Percentiles rank a stretch among this genome's conserved stretches.
These are phyloP conservation scores for Heptranchias perlo DNA, from an alignment of 2,113 vertebrate genomes.

Conservation along the genomic window DNA sequence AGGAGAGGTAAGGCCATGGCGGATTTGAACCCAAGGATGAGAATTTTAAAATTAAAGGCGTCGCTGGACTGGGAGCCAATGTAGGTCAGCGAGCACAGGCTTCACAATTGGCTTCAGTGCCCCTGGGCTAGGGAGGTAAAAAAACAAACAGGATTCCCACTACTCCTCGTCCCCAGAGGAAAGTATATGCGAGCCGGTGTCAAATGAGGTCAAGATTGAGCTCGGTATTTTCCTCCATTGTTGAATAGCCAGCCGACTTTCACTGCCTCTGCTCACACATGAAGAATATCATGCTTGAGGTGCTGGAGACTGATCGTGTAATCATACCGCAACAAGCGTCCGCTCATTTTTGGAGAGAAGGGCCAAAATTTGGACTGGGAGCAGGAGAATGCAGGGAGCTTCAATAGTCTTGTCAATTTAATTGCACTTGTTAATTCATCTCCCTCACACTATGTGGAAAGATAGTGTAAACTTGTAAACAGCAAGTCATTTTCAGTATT, in stretches of 20 bases:
- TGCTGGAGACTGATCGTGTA: neutral
- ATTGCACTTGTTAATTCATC: too few species aligned
- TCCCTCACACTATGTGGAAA: neutral
- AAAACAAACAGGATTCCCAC: too few species aligned
- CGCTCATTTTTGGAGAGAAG: neutral
- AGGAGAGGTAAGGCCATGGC: neutral
- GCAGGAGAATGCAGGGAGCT: neutral
- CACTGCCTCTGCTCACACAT: neutral
- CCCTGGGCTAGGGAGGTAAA: too few species aligned
- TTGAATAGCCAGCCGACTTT: neutral
- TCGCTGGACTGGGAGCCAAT: neutral
- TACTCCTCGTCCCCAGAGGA: too few species aligned
- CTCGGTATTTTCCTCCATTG: neutral
- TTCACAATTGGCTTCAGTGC: too few species aligned
- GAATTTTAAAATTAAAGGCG: neutral
- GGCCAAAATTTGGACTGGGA: neutral
- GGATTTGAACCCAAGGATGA: neutral
- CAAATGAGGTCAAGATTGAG: too few species aligned
- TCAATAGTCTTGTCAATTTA: neutral
- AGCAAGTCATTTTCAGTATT: too few species aligned
- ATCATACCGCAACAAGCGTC: neutral
- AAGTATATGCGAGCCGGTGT: too few species aligned
- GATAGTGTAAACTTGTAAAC: too few species aligned
- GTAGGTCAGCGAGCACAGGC: neutral
- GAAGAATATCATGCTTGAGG: neutral